Conservation (phyloP, 2,888 invertebrate genomes). For the Venusia cambrica region DNA sequence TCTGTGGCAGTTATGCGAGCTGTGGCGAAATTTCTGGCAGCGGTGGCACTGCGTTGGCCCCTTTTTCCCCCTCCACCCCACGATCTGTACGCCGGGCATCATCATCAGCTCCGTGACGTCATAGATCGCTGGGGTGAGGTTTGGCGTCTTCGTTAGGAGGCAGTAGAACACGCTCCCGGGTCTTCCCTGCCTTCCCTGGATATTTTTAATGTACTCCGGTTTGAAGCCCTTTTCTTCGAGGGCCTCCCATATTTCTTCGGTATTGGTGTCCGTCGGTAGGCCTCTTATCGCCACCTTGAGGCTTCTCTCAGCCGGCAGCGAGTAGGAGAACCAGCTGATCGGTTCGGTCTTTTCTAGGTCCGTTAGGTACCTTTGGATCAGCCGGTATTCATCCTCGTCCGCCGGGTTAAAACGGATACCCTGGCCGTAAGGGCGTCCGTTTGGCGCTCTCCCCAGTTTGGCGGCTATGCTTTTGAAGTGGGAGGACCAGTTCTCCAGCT, state of each 20-base stretch:
- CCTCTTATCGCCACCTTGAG: conserved; percentile 4
- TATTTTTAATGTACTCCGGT: conserved; percentile 3
- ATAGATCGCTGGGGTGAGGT: conserved; percentile 25
- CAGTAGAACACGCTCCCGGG: too few species aligned
- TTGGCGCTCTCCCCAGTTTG: conserved; percentile 5
- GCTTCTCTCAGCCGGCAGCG: too few species aligned
- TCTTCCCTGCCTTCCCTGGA: too few species aligned
- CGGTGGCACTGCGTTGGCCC: too few species aligned
- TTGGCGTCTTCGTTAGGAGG: too few species aligned
- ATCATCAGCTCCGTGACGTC: conserved; percentile 18
- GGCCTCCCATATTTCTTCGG: not conserved
- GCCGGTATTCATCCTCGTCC: too few species aligned
- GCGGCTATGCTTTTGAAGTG: conserved; percentile 1
- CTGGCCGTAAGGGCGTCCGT: conserved; percentile 8
- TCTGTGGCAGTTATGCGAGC: conserved; percentile 26
- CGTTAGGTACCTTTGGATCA: not conserved
- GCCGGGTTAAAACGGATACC: conserved; percentile 15
- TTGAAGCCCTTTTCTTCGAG: conserved; percentile 1
- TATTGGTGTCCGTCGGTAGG: not conserved
- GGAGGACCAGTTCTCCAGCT: conserved; percentile 7
- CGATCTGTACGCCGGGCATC: conserved; percentile 32
- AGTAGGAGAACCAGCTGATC: conserved; percentile 4
- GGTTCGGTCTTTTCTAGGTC: not conserved
- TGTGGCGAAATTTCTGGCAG: too few species aligned
- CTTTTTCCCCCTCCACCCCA: too few species aligned